phyloP scores from a whole-genome alignment of 2,113 vertebrate species.

The Pollimyrus isidori region DNA sequence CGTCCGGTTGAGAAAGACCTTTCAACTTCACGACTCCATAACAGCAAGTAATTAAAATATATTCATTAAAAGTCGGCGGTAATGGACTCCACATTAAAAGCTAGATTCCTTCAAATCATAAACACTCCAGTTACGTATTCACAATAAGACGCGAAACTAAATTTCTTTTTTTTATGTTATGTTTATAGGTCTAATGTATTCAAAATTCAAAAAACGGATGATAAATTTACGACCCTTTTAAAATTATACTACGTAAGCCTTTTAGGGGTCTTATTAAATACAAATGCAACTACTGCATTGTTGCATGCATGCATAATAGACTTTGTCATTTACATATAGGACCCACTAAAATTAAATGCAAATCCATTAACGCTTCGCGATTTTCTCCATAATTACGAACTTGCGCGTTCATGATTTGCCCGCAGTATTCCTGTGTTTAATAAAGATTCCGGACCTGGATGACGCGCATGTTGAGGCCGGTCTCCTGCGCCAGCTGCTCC shows the following conservation, averaged over 20 bases:
- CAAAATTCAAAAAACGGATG: not conserved
- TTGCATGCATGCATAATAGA: not conserved
- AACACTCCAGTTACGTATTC: not conserved
- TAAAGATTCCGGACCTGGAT: constrained; percentile 72
- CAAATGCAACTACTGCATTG: not conserved
- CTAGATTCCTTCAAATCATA: not conserved
- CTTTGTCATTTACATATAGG: not conserved
- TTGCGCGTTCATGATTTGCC: not conserved
- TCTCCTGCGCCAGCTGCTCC: constrained; percentile 94
- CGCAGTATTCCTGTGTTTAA: not conserved
- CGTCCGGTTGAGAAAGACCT: not conserved
- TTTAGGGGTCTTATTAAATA: not conserved
- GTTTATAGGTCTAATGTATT: not conserved
- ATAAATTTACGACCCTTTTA: not conserved
- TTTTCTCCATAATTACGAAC: not conserved
- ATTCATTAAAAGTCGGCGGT: not conserved
- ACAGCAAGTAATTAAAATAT: not conserved
- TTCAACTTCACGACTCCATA: not conserved
- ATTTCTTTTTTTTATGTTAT: not conserved
- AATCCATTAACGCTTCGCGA: not conserved
- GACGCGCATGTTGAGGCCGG: constrained; percentile 94
- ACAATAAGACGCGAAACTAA: not conserved
- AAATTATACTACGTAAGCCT: not conserved
- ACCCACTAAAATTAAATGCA: not conserved
- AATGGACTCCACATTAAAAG: not conserved